phyloP scores from a whole-genome alignment of 2,113 vertebrate genomes.

The Spheniscus mendiculus region DNA sequence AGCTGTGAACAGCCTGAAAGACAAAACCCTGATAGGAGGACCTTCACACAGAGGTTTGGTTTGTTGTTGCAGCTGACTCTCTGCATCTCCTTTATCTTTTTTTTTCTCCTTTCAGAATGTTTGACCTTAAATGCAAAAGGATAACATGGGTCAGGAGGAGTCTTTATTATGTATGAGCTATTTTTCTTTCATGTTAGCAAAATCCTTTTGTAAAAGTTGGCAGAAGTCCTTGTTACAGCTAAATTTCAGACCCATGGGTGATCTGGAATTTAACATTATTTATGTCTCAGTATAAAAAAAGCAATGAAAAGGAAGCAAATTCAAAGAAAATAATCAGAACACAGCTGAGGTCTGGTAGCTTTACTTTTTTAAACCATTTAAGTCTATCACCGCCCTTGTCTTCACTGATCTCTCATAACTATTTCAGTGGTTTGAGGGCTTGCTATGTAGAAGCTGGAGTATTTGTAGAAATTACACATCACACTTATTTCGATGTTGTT shows the following conservation, averaged over 20 bases:
- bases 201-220: slow-evolving; percentile 48
- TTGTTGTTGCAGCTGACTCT: slow-evolving; percentile 55
- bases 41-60: neutral
- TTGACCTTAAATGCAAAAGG: slow-evolving; percentile 53
- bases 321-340: slow-evolving; percentile 40
- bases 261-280: slow-evolving; percentile 56
- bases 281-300: slow-evolving; percentile 48
- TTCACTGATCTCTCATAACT: neutral
- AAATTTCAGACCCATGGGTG: slow-evolving; percentile 33
- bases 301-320: slow-evolving; percentile 34
- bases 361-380: neutral
- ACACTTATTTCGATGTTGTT: neutral
- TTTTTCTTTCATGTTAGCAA: slow-evolving; percentile 63
- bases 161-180: slow-evolving; percentile 38
- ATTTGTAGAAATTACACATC: neutral
- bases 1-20: slow-evolving; percentile 28
- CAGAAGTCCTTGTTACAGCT: slow-evolving; percentile 34
- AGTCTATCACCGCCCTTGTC: neutral
- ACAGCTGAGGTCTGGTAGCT: neutral
- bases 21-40: neutral
- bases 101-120: neutral
- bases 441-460: neutral
- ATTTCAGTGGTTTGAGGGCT: neutral
- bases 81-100: slow-evolving; percentile 15
- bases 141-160: slow-evolving; percentile 1